Percentiles rank a stretch among this genome's conserved stretches.
Evolutionary conservation across 2,888 invertebrate genomes (phyloP).

Genomic region (Eilema griseolum): DNA sequence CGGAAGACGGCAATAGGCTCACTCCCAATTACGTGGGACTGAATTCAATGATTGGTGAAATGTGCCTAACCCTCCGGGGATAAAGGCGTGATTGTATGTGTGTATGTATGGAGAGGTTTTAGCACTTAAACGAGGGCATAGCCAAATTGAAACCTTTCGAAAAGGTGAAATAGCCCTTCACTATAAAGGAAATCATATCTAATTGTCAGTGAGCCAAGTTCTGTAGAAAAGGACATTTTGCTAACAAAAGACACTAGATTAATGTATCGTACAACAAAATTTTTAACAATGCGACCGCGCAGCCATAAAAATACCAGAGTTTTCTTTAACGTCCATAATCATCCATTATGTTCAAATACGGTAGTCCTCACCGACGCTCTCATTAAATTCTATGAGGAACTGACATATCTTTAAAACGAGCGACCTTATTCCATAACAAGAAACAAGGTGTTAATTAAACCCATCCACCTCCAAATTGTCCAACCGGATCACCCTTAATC

Average conservation of each 20-base stretch:
- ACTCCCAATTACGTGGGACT: too few species aligned
- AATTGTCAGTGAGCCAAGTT: too few species aligned
- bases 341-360: constrained; percentile 9
- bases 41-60: too few species aligned
- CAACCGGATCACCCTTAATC: constrained; percentile 31
- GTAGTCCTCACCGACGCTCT: background rate
- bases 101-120: too few species aligned
- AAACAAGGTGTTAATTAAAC: constrained; percentile 32
- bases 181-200: too few species aligned
- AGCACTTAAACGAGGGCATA: too few species aligned
- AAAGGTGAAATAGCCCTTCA: too few species aligned
- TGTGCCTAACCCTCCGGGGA: too few species aligned
- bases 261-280: background rate
- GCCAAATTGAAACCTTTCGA: too few species aligned
- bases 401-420: background rate
- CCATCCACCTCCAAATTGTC: constrained; percentile 7
- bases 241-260: background rate
- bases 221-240: background rate
- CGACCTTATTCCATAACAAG: constrained; percentile 11
- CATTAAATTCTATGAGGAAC: constrained; percentile 6
- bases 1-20: too few species aligned
- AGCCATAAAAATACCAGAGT: background rate
- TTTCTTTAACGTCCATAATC: constrained; percentile 5
- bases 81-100: too few species aligned
- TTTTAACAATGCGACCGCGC: background rate